phyloP scores from a whole-genome alignment of 2,113 vertebrate genomes.

The Myotis brandtii region DNA sequence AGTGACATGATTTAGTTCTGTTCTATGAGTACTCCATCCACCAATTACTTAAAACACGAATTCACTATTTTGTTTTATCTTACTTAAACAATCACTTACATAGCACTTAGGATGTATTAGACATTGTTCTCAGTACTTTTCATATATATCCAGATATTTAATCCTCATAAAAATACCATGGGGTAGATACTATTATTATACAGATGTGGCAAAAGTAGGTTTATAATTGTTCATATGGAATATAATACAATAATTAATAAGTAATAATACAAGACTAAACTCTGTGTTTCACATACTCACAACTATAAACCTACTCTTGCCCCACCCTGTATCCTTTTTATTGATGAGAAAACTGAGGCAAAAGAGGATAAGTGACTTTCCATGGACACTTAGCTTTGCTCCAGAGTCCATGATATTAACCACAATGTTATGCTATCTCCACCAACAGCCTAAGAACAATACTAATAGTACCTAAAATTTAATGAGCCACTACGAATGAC shows the following conservation, averaged over 20 bases:
- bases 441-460: neutral
- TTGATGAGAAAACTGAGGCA: conserved; percentile 11
- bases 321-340: neutral
- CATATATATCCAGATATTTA: neutral
- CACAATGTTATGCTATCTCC: neutral
- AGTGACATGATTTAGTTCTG: neutral
- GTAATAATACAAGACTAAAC: no score
- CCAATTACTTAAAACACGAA: neutral
- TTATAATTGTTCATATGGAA: neutral
- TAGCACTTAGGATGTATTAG: neutral
- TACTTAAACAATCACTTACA: neutral
- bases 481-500: neutral
- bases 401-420: neutral
- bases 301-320: neutral
- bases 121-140: conserved; percentile 21
- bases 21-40: neutral
- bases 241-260: no score
- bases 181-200: neutral
- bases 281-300: neutral
- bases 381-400: neutral
- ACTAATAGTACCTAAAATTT: neutral
- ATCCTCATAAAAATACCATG: neutral
- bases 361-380: neutral
- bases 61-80: conserved; percentile 12
- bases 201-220: neutral